Evolutionary conservation across 2,113 vertebrate genomes (phyloP).

Genomic region (Tetraodon nigroviridis): DNA sequence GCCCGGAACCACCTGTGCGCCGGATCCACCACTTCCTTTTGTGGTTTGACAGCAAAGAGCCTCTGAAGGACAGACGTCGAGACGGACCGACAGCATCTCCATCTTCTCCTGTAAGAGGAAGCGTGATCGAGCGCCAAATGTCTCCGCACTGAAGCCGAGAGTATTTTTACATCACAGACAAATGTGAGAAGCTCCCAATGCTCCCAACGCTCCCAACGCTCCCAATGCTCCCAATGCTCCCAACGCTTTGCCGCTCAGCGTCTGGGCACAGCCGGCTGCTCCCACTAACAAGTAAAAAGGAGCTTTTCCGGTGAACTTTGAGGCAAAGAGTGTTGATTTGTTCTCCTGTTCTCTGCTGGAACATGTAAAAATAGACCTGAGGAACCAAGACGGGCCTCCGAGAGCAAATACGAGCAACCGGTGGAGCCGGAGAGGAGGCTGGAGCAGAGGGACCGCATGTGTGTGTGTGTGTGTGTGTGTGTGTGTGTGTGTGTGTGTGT

Average conservation of each 20-base stretch:
- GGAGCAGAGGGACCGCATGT: slow-evolving; percentile 31
- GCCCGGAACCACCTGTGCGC: too few species aligned
- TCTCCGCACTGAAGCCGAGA: too few species aligned
- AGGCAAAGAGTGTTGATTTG: slow-evolving; percentile 6
- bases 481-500: slow-evolving; percentile 49
- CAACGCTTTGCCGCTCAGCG: background rate
- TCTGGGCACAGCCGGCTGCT: slow-evolving; percentile 18
- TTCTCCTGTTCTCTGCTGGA: slow-evolving; percentile 42
- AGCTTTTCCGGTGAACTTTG: slow-evolving; percentile 17
- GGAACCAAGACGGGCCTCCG: slow-evolving; percentile 39
- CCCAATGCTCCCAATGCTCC: too few species aligned
- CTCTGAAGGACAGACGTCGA: too few species aligned
- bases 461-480: slow-evolving; percentile 37
- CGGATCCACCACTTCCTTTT: background rate
- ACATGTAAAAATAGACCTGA: slow-evolving; percentile 55
- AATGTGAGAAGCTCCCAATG: too few species aligned
- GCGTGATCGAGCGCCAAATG: too few species aligned
- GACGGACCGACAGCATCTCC: too few species aligned
- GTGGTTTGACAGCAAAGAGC: background rate
- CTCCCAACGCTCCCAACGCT: too few species aligned
- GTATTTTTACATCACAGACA: too few species aligned
- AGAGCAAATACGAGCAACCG: slow-evolving; percentile 44
- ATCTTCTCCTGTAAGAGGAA: too few species aligned
- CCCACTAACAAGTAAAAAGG: background rate
- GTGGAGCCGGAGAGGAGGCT: slow-evolving; percentile 38